Conservation (phyloP, 1,140 invertebrate species). For the Pectinophora gossypiella region DNA sequence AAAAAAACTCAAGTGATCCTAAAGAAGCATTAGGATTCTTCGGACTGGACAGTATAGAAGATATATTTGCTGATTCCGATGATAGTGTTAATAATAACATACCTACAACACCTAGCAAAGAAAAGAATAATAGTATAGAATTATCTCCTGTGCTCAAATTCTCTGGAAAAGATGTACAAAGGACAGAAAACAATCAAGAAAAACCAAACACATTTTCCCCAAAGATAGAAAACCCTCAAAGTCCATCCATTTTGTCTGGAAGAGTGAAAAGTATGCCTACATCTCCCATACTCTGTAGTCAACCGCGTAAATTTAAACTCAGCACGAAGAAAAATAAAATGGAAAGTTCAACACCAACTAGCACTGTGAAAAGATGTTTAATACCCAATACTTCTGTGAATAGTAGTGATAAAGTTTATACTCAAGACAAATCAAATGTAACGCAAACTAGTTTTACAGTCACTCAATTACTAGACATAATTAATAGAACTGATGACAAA, state of each 20-base stretch:
- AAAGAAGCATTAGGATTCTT: slow-evolving; percentile 56
- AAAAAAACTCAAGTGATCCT: slow-evolving; percentile 22
- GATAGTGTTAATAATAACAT: slow-evolving; percentile 25
- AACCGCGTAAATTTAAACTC: slow-evolving; percentile 36
- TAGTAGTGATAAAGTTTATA: background rate
- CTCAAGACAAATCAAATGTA: slow-evolving; percentile 4
- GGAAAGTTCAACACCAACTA: slow-evolving; percentile 27
- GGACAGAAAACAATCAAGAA: background rate
- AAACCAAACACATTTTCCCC: background rate
- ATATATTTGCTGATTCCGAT: slow-evolving; percentile 60
- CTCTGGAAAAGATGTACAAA: background rate
- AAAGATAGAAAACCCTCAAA: slow-evolving; percentile 18
- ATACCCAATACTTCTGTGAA: background rate
- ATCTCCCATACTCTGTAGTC: slow-evolving; percentile 54
- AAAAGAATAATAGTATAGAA: slow-evolving; percentile 10
- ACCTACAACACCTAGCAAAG: slow-evolving; percentile 5
- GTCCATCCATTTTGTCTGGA: slow-evolving; percentile 60
- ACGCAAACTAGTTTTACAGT: slow-evolving; percentile 33
- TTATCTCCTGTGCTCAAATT: background rate
- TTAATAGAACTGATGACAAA: slow-evolving; percentile 36
- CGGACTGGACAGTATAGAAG: slow-evolving; percentile 60
- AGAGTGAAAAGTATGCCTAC: slow-evolving; percentile 21
- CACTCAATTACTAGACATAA: slow-evolving; percentile 57
- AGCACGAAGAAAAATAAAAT: slow-evolving; percentile 32
- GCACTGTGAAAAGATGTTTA: slow-evolving; percentile 17